phyloP scores from a whole-genome alignment of 2,888 invertebrate genomes.

The Agriopis leucophaearia region DNA sequence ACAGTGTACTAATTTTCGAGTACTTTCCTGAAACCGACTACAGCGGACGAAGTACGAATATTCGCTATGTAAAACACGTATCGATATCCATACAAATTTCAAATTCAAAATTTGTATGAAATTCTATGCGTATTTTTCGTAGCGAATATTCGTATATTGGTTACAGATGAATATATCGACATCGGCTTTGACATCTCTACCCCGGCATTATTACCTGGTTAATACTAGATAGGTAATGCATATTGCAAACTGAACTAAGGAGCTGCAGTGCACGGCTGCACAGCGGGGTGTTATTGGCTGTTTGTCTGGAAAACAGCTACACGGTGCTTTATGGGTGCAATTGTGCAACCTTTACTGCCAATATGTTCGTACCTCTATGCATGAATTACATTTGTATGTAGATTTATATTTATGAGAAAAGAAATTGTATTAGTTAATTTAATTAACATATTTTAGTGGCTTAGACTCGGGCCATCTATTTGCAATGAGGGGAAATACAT shows the following conservation, averaged over 20 bases:
- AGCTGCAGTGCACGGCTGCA: not conserved
- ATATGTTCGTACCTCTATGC: not conserved
- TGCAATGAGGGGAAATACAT: not conserved
- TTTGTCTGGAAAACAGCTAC: conserved; percentile 10
- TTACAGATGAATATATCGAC: not conserved
- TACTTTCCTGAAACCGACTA: not conserved
- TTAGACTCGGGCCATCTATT: not conserved
- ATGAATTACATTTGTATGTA: not conserved
- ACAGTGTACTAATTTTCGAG: not conserved
- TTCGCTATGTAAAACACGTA: too few species aligned
- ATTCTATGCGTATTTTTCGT: too few species aligned
- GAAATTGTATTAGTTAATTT: not conserved
- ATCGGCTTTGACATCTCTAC: not conserved
- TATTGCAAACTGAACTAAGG: conserved; percentile 12
- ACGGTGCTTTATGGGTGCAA: not conserved
- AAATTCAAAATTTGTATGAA: too few species aligned
- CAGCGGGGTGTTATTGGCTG: conserved; percentile 7
- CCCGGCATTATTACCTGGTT: conserved; percentile 6
- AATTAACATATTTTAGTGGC: not conserved
- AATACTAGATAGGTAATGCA: conserved; percentile 18
- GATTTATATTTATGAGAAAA: not conserved
- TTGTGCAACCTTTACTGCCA: not conserved
- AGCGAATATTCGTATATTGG: too few species aligned
- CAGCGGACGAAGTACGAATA: too few species aligned
- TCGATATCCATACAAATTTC: too few species aligned